A percentile compares a stretch with the other conserved stretches of the same genome.
Conservation (phyloP, 2,113 vertebrate species). For the Nipponia nippon region DNA sequence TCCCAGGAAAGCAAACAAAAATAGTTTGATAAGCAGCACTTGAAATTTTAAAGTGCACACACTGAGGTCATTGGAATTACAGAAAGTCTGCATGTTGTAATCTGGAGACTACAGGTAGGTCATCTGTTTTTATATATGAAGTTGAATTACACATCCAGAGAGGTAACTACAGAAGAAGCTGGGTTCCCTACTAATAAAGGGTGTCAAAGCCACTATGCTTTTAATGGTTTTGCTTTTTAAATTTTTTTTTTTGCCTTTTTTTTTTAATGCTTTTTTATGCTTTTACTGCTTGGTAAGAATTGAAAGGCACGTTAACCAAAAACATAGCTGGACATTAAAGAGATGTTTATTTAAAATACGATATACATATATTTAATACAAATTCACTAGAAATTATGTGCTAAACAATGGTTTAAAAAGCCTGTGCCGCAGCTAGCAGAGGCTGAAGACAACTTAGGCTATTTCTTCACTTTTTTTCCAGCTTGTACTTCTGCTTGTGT, state of each 20-base stretch:
- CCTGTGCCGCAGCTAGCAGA: neutral
- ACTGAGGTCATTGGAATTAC: fast-evolving
- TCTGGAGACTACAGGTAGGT: neutral
- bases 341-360: neutral
- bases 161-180: no score
- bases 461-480: neutral
- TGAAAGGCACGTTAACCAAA: neutral
- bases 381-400: neutral
- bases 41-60: fast-evolving
- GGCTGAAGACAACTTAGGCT: neutral
- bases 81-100: neutral
- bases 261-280: neutral
- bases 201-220: neutral
- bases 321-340: neutral
- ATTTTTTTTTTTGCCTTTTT: no score
- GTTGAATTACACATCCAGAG: neutral
- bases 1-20: neutral
- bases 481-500: no score
- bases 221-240: neutral
- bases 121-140: no score
- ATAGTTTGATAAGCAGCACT: neutral
- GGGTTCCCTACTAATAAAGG: neutral
- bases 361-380: neutral
- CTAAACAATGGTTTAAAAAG: neutral
- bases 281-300: neutral